phyloP scores from a whole-genome alignment of 2,113 vertebrate genomes.

The Ochotona curzoniae region DNA sequence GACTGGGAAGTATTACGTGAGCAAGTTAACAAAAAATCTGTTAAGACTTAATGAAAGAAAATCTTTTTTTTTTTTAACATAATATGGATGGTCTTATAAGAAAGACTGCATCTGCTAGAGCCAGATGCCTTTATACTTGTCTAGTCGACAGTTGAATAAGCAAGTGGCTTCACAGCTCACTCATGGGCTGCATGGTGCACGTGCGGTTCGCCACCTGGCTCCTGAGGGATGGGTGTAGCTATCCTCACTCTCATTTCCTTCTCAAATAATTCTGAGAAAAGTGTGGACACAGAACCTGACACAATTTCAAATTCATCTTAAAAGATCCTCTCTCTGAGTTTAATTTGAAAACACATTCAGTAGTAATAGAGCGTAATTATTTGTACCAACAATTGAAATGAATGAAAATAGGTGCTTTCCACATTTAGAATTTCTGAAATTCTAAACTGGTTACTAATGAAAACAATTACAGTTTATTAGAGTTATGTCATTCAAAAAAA shows the following conservation, averaged over 20 bases:
- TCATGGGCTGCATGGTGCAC: neutral
- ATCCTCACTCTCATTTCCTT: neutral
- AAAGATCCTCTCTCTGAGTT: constrained; percentile 39
- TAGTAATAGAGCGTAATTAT: constrained; percentile 28
- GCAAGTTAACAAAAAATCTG: neutral
- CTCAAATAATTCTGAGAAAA: neutral
- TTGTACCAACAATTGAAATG: constrained; percentile 46
- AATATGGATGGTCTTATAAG: neutral
- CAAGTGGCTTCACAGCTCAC: neutral
- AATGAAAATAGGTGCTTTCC: constrained; percentile 29
- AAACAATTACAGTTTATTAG: constrained; percentile 45
- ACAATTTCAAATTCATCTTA: constrained; percentile 52
- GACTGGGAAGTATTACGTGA: constrained; percentile 3
- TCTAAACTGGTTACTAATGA: constrained; percentile 43
- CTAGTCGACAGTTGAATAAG: neutral
- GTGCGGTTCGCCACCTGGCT: too few relatives aligned
- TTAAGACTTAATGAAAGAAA: neutral
- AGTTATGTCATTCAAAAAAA: constrained; percentile 14
- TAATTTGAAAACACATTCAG: constrained; percentile 50
- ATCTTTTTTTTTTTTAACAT: neutral
- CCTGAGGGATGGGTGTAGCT: neutral
- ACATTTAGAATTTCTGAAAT: constrained; percentile 49
- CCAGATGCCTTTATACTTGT: neutral
- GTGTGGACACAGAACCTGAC: constrained; percentile 20
- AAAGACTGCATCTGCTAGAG: neutral